These are phyloP conservation scores for Meliscaeva auricollis DNA, from an alignment of 2,888 invertebrate genomes.

Conservation along the genomic window DNA sequence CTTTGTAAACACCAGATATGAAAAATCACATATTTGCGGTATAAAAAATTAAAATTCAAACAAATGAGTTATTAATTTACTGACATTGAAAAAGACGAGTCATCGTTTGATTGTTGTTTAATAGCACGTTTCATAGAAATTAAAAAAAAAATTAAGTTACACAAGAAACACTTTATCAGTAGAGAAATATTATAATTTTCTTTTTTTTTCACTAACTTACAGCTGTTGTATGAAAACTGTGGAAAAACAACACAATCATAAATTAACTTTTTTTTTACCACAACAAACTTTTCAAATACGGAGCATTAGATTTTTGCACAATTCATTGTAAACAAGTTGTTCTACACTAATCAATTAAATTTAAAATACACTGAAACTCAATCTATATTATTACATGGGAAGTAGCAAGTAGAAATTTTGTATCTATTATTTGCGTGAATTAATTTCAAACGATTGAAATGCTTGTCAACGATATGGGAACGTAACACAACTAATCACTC, in stretches of 20 bases:
- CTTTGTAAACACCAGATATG: background rate
- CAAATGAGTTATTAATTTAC: background rate
- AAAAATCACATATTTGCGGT: background rate
- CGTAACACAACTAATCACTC: constrained; percentile 28
- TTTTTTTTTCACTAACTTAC: background rate
- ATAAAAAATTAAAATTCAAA: background rate
- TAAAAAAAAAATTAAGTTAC: background rate
- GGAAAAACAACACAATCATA: too few relatives aligned
- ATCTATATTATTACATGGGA: background rate
- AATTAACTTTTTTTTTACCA: background rate
- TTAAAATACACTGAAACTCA: background rate
- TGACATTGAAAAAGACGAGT: background rate
- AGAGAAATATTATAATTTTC: too few relatives aligned
- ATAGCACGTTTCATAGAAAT: background rate
- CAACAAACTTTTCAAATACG: background rate
- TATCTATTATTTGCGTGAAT: constrained; percentile 32
- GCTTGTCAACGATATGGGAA: constrained; percentile 13
- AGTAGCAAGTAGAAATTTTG: background rate
- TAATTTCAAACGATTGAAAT: constrained; percentile 26
- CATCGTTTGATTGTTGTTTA: background rate
- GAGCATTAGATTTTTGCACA: background rate
- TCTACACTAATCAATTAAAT: background rate
- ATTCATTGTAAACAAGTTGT: background rate
- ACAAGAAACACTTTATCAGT: too few relatives aligned
- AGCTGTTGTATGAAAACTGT: too few relatives aligned